Evolutionary conservation across 2,113 vertebrate genomes (phyloP), one percentile per base, ranked within the genome.

Genomic region (Sula dactylatra): DNA sequence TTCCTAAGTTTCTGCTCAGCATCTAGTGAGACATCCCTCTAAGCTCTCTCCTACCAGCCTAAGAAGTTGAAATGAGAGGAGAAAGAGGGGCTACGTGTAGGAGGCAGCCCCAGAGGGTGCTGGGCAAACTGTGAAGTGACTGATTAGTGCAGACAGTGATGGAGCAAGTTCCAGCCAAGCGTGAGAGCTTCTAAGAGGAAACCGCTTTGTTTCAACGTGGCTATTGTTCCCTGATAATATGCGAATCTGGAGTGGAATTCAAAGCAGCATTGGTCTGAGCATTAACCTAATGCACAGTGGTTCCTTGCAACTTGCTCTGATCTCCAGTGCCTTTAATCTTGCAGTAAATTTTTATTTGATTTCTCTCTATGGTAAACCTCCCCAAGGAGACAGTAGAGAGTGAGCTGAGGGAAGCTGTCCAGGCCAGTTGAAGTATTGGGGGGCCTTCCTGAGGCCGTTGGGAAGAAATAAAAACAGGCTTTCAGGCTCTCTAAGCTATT

Each of bases 261-360:
- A 94, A 91, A 92, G 70, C 80, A 95, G n/a, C 21, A 9, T 16
- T 44, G n/a, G 38, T 50, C 47, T 69, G 56, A 83, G 52, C 45
- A 72, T 94, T 93, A 90, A 86, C 90, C 87, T 92, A 83, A 67
- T 26, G 38, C 88, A 38, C 81, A 72, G 66, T 88, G 47, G 59
- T 80, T 94, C 61, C 78, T 91, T 66, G 45, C n/a, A 76, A 31
- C 69, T 71, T 78, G 32, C 45, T 90, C 88, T 94, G 58, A 88
- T 93, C 71, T 89, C 47, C 54, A n/a, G 29, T 29, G 45, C 58
- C 74, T 94, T 95, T 92, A 94, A 92, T 93, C 78, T 77, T 80
- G 49, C 59, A 45, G 79, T 38, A 76, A 78, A 74, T 88, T 90
- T 77, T 83, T 5, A 73, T 85, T 93, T 77, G 54, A 50, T 92